Percentiles rank a stretch among this genome's conserved stretches.
Evolutionary conservation across 1,140 invertebrate genomes (phyloP).

Genomic region (Sycobia sp.): DNA sequence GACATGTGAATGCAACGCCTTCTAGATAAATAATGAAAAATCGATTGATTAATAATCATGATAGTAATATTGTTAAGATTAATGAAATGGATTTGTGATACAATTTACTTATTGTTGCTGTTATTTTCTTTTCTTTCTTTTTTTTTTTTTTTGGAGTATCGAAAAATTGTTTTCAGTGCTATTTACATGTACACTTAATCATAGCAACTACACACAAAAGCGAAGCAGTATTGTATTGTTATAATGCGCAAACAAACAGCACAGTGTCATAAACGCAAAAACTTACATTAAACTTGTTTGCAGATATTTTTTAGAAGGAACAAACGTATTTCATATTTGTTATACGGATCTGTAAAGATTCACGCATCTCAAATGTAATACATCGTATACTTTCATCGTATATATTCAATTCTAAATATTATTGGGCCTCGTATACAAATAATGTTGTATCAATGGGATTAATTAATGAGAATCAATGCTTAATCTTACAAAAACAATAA

Average conservation of each 20-base stretch:
- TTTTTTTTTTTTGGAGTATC: conserved; percentile 4
- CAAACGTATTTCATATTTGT: conserved; percentile 30
- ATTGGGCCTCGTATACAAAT: too few relatives aligned
- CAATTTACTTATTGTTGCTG: conserved; percentile 17
- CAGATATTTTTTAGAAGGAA: conserved; percentile 31
- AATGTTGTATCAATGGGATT: too few relatives aligned
- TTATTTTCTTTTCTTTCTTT: not conserved
- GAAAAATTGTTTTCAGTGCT: conserved; percentile 16
- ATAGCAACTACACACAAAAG: conserved; percentile 31
- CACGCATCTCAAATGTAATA: conserved; percentile 28
- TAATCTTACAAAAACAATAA: too few relatives aligned
- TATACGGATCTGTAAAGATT: conserved; percentile 31
- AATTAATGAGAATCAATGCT: too few relatives aligned
- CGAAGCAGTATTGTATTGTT: conserved; percentile 29
- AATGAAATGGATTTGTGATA: conserved; percentile 11
- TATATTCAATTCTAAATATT: too few relatives aligned
- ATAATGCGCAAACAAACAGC: conserved; percentile 27
- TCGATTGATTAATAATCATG: not conserved
- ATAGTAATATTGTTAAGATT: conserved; percentile 6
- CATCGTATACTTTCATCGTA: conserved; percentile 6
- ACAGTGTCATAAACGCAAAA: conserved; percentile 25
- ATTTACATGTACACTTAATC: conserved; percentile 19
- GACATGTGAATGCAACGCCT: not conserved
- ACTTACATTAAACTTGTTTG: conserved; percentile 32
- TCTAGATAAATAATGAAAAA: conserved; percentile 15